Evolutionary conservation across 2,113 vertebrate species (phyloP), one percentile per base, ranked within the genome.

Genomic region (Cyrtonyx montezumae): DNA sequence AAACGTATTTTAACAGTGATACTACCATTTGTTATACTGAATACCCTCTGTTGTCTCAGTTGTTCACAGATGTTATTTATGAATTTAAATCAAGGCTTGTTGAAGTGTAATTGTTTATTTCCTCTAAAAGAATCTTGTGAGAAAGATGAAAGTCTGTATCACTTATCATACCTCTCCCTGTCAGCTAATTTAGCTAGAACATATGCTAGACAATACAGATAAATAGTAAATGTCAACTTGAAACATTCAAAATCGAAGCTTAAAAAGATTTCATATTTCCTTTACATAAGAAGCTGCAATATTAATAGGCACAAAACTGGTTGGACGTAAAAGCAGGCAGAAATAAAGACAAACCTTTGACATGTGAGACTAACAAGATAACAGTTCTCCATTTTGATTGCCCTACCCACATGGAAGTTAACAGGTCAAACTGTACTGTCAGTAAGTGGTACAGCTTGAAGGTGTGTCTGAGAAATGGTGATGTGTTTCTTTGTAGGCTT

Each of bases 121-220:
- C 61, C 67, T 91, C 61, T 56, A 63, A n/a, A 92, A 34, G 28
- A 77, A 20, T 66, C 61, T 79, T 84, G 58, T 42, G 76, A 79
- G 43, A 63, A 91, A 96, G 87, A 89, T 87, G 75, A 94, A 84
- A 95, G 73, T 36, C 53, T 78, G 36, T 23, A 69, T 42, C 34
- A 45, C 89, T 94, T 84, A 80, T 83, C 46, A 23, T 48, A 19
- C 66, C 58, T 81, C 74, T 71, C 46, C 48, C 36, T 88, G 84
- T 70, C 91, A 95, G 71, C 63, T 88, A 63, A 84, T 76, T 91
- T 76, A 77, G n/a, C 86, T 83, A 30, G 71, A 92, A 95, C 84
- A 43, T 63, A 87, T 68, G 78, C 66, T 88, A 95, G 73, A 85
- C 59, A 88, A 91, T 92, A 67, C 34, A 6, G 6, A 32, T 88